A percentile compares a stretch with the other conserved stretches of the same genome.
Conservation (phyloP, 1,140 invertebrate genomes). For the Goniozus legneri region DNA sequence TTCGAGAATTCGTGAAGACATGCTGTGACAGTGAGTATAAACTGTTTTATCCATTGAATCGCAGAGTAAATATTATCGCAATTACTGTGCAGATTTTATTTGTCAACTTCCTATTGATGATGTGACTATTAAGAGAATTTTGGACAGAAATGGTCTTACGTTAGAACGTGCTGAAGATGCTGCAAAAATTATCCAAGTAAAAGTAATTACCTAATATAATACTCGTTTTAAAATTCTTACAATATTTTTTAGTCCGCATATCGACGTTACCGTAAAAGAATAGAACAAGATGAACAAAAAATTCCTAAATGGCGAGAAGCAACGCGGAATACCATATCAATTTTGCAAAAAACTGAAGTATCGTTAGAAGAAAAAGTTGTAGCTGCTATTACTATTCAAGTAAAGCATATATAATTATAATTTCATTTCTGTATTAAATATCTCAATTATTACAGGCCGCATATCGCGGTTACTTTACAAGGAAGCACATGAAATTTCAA, state of each 20-base stretch:
- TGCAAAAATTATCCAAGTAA: constrained; percentile 45
- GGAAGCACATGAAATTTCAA: constrained; percentile 33
- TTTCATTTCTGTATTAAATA: not conserved
- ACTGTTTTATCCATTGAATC: no score
- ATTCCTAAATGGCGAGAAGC: constrained; percentile 53
- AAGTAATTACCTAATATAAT: not conserved
- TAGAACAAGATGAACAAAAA: constrained; percentile 32
- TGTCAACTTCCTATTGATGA: no score
- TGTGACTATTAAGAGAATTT: constrained; percentile 35
- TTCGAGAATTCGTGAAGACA: no score
- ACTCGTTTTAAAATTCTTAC: constrained; percentile 1
- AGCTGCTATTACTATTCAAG: constrained; percentile 49
- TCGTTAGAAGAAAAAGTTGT: constrained; percentile 43
- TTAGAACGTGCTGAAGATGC: constrained; percentile 28
- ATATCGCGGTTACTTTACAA: constrained; percentile 51
- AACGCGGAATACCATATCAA: constrained; percentile 43
- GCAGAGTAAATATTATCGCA: no score
- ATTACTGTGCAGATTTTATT: no score
- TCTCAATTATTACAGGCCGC: constrained; percentile 31
- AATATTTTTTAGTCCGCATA: constrained; percentile 24
- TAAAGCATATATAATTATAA: constrained; percentile 9
- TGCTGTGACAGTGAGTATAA: no score
- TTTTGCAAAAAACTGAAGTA: constrained; percentile 47
- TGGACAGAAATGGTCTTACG: constrained; percentile 28
- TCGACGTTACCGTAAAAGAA: constrained; percentile 34